These are phyloP conservation scores for Muntiacus reevesi DNA, from an alignment of 2,113 vertebrate genomes.

Conservation along the genomic window DNA sequence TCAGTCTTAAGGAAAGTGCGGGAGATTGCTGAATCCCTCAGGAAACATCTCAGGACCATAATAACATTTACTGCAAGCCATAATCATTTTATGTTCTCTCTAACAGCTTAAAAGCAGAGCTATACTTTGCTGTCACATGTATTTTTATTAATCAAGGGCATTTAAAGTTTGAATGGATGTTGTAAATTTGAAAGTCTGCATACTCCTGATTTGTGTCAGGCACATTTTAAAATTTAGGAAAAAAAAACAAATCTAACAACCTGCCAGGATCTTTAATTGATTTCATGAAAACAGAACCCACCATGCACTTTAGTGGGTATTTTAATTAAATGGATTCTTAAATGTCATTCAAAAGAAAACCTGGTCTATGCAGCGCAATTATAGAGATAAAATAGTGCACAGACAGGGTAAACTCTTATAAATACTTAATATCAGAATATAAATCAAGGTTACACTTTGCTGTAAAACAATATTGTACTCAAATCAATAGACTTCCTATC, in stretches of 20 bases:
- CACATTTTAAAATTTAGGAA: slow-evolving; percentile 55
- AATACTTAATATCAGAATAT: slow-evolving; percentile 20
- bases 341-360: slow-evolving; percentile 34
- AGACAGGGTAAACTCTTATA: background rate
- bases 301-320: background rate
- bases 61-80: slow-evolving; percentile 76
- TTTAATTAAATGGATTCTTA: slow-evolving; percentile 34
- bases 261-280: slow-evolving; percentile 40
- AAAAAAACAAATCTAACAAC: background rate
- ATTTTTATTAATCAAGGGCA: slow-evolving; percentile 79
- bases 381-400: slow-evolving; percentile 22
- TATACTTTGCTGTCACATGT: slow-evolving; percentile 69
- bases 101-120: slow-evolving; percentile 76
- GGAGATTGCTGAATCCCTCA: slow-evolving; percentile 73
- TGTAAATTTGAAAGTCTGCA: slow-evolving; percentile 71
- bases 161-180: slow-evolving; percentile 72
- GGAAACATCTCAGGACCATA: slow-evolving; percentile 74
- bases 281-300: slow-evolving; percentile 48
- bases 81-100: slow-evolving; percentile 78
- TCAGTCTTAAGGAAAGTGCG: slow-evolving; percentile 73
- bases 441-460: slow-evolving; percentile 39
- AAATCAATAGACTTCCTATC: slow-evolving; percentile 7
- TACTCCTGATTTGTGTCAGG: slow-evolving; percentile 54
- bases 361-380: background rate
- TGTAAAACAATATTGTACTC: slow-evolving; percentile 30